A percentile compares a stretch with the other conserved stretches of the same genome.
These are phyloP conservation scores for Dyspetes luteomarginatus DNA, from an alignment of 2,888 invertebrate genomes.

Conservation along the genomic window DNA sequence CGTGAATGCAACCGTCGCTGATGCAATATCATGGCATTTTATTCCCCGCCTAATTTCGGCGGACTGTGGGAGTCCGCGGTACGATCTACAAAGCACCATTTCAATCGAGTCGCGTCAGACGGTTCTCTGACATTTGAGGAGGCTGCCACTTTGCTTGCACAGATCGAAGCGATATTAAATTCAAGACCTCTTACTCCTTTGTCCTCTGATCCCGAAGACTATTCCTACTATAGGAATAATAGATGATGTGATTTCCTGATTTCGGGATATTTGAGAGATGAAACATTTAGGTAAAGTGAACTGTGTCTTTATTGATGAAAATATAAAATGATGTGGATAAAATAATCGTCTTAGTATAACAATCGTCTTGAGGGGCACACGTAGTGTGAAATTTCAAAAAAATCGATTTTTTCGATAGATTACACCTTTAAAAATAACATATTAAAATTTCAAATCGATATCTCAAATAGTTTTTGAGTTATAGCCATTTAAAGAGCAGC, in stretches of 20 bases:
- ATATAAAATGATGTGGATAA: too few species aligned
- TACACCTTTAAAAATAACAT: constrained; percentile 7
- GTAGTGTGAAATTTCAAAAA: constrained; percentile 12
- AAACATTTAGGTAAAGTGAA: too few species aligned
- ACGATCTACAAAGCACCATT: too few species aligned
- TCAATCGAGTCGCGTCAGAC: too few species aligned
- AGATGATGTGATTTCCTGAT: too few species aligned
- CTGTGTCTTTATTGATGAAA: too few species aligned
- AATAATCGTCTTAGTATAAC: too few species aligned
- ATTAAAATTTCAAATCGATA: neutral
- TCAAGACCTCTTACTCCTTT: constrained; percentile 18
- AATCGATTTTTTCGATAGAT: constrained; percentile 38
- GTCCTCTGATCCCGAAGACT: constrained; percentile 47
- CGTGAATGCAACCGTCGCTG: neutral
- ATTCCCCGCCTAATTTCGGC: too few species aligned
- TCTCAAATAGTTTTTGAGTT: constrained; percentile 7
- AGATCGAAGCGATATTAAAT: constrained; percentile 45
- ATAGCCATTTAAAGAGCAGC: constrained; percentile 5
- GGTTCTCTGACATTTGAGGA: constrained; percentile 19
- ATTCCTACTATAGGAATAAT: too few species aligned
- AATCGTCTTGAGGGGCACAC: constrained; percentile 6
- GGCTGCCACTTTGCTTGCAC: neutral
- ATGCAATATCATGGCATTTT: constrained; percentile 39
- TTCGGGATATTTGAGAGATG: too few species aligned
- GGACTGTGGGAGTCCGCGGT: too few species aligned